phyloP scores from a whole-genome alignment of 1,140 invertebrate genomes.

The Anadara kagoshimensis region DNA sequence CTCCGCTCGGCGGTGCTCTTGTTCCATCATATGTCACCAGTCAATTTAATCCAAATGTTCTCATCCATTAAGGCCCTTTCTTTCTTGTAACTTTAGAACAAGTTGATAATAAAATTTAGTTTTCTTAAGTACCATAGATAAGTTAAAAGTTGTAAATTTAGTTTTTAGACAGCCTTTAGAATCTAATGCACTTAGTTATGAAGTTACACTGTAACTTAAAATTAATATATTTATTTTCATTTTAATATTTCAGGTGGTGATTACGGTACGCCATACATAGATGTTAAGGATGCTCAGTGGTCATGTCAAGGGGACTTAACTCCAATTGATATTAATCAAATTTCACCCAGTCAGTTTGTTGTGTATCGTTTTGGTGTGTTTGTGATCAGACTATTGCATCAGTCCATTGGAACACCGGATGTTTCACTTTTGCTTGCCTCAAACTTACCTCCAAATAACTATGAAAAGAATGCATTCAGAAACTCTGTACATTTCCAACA shows the following conservation, averaged over 20 bases:
- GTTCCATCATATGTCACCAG: too few relatives aligned
- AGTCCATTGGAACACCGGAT: slow-evolving; percentile 59
- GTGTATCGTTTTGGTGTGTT: slow-evolving; percentile 70
- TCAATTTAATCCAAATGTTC: too few relatives aligned
- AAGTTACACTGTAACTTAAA: too few relatives aligned
- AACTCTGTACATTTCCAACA: slow-evolving; percentile 68
- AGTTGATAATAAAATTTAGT: too few relatives aligned
- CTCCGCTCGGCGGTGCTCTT: too few relatives aligned
- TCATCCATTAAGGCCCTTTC: too few relatives aligned
- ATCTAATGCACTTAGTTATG: too few relatives aligned
- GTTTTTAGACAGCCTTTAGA: too few relatives aligned
- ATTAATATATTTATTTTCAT: too few relatives aligned
- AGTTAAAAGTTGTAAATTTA: too few relatives aligned
- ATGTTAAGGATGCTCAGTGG: slow-evolving; percentile 72
- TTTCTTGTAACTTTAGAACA: too few relatives aligned
- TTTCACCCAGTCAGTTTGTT: slow-evolving; percentile 69
- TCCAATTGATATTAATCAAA: slow-evolving; percentile 63
- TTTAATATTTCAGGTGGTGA: slow-evolving; percentile 64
- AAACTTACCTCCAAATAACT: slow-evolving; percentile 70
- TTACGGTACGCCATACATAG: slow-evolving; percentile 64
- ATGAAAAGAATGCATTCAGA: slow-evolving; percentile 66
- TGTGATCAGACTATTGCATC: slow-evolving; percentile 60
- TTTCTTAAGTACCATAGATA: too few relatives aligned
- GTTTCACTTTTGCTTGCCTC: slow-evolving; percentile 68
- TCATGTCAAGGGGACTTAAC: slow-evolving; percentile 63